phyloP scores from a whole-genome alignment of 2,113 vertebrate species.

The Sphaerodactylus townsendi region DNA sequence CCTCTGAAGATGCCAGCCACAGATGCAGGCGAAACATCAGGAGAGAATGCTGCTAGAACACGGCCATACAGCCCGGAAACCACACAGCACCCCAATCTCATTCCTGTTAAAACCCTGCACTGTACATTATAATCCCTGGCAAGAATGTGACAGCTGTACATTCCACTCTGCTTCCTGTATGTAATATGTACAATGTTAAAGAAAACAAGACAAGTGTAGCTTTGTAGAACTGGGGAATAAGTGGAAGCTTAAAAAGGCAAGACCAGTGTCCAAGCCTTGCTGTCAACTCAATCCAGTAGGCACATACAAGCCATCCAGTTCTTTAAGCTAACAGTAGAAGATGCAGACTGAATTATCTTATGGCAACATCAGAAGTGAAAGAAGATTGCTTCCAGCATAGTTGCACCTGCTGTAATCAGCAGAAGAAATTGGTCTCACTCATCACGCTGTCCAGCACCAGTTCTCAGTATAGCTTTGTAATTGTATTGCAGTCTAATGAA shows the following conservation, averaged over 20 bases:
- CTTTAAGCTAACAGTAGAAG: background rate
- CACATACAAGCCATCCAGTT: background rate
- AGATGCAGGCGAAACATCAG: too few species aligned
- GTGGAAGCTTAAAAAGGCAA: background rate
- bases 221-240: too few species aligned
- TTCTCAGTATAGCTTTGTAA: background rate
- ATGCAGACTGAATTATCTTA: background rate
- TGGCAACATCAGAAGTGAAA: background rate
- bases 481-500: background rate
- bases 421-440: background rate
- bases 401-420: constrained; percentile 20
- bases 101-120: too few species aligned
- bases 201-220: too few species aligned
- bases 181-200: too few species aligned
- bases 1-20: too few species aligned
- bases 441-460: background rate
- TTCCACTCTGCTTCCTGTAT: background rate
- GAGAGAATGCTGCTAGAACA: too few species aligned
- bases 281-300: background rate
- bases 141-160: background rate
- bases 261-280: background rate
- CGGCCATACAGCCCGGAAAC: too few species aligned
- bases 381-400: background rate
- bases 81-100: too few species aligned
- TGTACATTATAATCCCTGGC: background rate